Evolutionary conservation across 2,888 invertebrate species (phyloP).

Genomic region (Coelopa pilipes): DNA sequence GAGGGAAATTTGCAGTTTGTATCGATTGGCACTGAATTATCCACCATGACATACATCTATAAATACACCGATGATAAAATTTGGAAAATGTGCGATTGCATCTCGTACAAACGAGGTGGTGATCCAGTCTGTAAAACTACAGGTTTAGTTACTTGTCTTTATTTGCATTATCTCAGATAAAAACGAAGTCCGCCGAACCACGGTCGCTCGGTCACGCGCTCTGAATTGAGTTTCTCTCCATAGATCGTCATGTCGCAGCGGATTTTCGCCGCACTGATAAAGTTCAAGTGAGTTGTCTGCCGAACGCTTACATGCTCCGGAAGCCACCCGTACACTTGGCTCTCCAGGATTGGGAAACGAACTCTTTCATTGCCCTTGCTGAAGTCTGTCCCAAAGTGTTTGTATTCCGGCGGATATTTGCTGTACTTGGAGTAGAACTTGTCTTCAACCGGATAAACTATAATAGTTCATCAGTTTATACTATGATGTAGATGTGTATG

Average conservation of each 20-base stretch:
- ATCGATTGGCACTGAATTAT: no score
- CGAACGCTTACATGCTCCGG: constrained; percentile 53
- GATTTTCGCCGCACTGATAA: constrained; percentile 55
- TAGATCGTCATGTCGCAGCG: constrained; percentile 61
- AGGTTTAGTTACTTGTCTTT: no score
- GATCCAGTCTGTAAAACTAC: no score
- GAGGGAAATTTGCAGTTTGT: no score
- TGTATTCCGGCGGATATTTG: constrained; percentile 39
- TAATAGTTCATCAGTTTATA: not conserved
- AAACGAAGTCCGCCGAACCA: constrained; percentile 59
- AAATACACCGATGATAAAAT: no score
- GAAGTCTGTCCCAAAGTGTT: not conserved
- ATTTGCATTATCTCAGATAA: constrained; percentile 45
- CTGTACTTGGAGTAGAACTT: constrained; percentile 57
- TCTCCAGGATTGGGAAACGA: constrained; percentile 56
- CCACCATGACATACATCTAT: no score
- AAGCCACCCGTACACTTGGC: constrained; percentile 62
- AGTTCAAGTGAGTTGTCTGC: not conserved
- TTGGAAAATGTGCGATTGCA: no score
- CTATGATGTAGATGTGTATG: not conserved
- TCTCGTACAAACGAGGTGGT: no score
- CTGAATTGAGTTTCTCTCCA: constrained; percentile 57
- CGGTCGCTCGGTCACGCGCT: constrained; percentile 59
- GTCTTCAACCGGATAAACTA: constrained; percentile 55
- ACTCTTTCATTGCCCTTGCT: constrained; percentile 29